A percentile compares a stretch with the other conserved stretches of the same genome.
These are phyloP conservation scores for Holcopasites calliopsidis DNA, from an alignment of 1,140 invertebrate genomes.

Conservation along the genomic window DNA sequence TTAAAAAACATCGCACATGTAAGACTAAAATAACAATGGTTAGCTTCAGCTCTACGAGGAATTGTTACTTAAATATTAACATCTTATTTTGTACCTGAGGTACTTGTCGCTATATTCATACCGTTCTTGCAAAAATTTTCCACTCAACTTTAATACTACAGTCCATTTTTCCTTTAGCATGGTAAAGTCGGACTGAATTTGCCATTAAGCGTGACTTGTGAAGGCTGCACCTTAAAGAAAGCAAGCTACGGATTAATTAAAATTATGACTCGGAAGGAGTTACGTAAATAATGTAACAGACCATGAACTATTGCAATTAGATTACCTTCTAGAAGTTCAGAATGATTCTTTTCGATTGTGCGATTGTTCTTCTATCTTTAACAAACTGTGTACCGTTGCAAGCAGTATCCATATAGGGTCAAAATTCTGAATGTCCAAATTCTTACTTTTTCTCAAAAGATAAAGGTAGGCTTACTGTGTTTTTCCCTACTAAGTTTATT, in stretches of 20 bases:
- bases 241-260: not conserved
- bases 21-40: not conserved
- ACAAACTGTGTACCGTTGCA: no score
- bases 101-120: not conserved
- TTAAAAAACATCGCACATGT: no score
- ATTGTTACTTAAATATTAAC: not conserved
- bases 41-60: no score
- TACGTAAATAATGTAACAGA: no score
- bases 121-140: not conserved
- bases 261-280: not conserved
- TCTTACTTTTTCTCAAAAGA: no score
- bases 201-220: not conserved
- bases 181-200: not conserved
- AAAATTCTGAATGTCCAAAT: no score
- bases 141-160: not conserved
- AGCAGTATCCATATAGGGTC: no score
- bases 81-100: not conserved
- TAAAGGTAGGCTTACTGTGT: no score
- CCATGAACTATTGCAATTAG: not conserved
- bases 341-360: not conserved
- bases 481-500: no score
- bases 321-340: not conserved
- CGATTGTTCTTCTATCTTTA: no score
- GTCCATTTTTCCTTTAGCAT: not conserved
- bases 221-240: constrained; percentile 1